Base-by-base conservation (phyloP, 2,113 vertebrate genomes). In the Desmodus rotundus region DNA sequence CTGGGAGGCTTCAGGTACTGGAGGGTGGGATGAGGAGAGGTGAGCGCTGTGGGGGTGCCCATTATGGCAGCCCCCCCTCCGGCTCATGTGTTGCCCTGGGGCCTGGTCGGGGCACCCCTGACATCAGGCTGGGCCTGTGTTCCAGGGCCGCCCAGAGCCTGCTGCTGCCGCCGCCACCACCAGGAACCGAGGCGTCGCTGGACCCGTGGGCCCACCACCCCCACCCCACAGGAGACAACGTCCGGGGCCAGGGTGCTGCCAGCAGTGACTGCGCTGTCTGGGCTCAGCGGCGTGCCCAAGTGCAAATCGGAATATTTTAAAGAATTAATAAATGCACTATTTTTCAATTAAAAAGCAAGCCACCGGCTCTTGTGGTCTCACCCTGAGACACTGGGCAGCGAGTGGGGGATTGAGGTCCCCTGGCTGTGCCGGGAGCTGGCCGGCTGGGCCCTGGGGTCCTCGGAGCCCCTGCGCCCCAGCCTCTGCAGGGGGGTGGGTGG, bases 251-350 rank as follows among this genome's bases (percentile, higher is more conserved):
- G 67, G 11, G 10, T 36, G 17, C 15, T 4, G 14, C 47, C 13
- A 1, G 1, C 8, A 15, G 56, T 15, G 43, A 15, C 50, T 0
- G 0, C 0, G 0, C 7, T 14, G 0, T 52, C 52, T 22, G 9
- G 67, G 24, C 67, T 14, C 6, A 0, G 50, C 61, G 13, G 24
- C 15, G n/a, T n/a, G 15, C 65, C 24, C 3, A 3, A 0, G 11
- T 5, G 1, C 16, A 13, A 4, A 13, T 5, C 4, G 9, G 9
- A 41, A 3, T 14, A 0, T 11, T 33, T 26, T 87, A 74, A 65
- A 58, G n/a, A 88, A 90, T 80, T 72, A 74, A 91, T 26, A 56
- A 73, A 58, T 15, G 19, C 20, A 63, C 52, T 70, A 26, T 73
- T 88, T 96, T 92, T 80, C 72, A 31, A 61, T 78, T 54, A 52